Evolutionary conservation across 2,797 vertebrate genomes (phyloP).

Genomic region (Poecile montanus): DNA sequence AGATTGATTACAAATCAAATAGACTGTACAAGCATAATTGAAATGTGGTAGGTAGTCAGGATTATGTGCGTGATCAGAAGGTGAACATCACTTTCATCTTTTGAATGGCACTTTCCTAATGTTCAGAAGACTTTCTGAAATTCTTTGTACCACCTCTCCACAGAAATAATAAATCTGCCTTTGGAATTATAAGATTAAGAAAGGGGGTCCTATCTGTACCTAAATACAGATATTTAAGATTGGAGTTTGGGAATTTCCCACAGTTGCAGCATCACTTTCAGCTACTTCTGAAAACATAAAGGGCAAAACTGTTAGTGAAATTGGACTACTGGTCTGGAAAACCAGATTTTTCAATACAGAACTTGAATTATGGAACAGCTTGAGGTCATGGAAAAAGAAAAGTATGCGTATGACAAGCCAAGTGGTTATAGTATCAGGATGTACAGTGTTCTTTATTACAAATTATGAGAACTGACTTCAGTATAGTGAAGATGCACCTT

Average conservation of each 20-base stretch:
- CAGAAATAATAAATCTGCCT: neutral
- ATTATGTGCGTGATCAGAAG: neutral
- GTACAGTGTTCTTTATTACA: neutral
- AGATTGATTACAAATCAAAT: constrained; percentile 36
- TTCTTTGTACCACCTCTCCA: neutral
- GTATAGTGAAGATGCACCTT: neutral
- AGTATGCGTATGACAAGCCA: neutral
- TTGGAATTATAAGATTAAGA: neutral
- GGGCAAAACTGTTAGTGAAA: neutral
- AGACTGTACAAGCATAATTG: neutral
- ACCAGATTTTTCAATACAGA: neutral
- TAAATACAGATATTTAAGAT: neutral
- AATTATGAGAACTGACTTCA: neutral
- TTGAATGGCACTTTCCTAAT: neutral
- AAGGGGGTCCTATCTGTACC: neutral
- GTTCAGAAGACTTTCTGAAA: neutral
- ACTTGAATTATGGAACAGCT: neutral
- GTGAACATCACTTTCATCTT: neutral
- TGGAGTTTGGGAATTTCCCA: neutral
- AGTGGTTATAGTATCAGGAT: neutral
- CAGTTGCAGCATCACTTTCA: neutral
- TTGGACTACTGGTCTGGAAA: neutral
- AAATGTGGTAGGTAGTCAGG: neutral
- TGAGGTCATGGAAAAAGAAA: neutral
- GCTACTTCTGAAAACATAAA: neutral